Percentiles rank a stretch among this genome's conserved stretches.
Evolutionary conservation across 2,113 vertebrate species (phyloP).

Genomic region (Haliaeetus leucogaster): DNA sequence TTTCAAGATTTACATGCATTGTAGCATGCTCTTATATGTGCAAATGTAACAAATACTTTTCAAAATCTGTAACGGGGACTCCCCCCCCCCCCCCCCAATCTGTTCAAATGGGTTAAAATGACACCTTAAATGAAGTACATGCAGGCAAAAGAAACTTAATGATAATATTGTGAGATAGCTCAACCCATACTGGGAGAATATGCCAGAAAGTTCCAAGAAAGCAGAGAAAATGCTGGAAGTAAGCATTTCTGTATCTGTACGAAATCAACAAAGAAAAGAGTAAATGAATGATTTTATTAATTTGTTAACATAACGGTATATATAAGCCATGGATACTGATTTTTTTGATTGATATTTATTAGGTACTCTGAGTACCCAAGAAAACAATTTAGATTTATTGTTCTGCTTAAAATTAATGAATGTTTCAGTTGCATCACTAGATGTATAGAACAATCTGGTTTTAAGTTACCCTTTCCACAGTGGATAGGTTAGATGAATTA

Average conservation of each 20-base stretch:
- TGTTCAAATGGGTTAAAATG: background rate
- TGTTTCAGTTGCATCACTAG: background rate
- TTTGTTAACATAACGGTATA: background rate
- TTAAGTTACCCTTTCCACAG: slow-evolving; percentile 29
- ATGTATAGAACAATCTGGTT: background rate
- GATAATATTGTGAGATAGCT: background rate
- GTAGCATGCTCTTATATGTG: background rate
- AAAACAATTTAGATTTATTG: background rate
- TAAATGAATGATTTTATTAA: background rate
- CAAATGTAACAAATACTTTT: background rate
- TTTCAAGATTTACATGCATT: background rate
- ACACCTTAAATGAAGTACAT: background rate
- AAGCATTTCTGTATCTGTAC: background rate
- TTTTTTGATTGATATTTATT: background rate
- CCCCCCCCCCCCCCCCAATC: too few species aligned
- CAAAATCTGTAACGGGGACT: background rate
- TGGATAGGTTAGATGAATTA: slow-evolving; percentile 19
- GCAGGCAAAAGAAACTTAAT: background rate
- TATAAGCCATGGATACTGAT: background rate
- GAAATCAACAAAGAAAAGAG: background rate
- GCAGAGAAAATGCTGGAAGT: background rate
- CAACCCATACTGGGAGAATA: background rate
- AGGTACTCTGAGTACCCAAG: background rate
- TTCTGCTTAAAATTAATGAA: background rate
- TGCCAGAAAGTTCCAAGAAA: background rate